Evolutionary conservation across 2,888 invertebrate species (phyloP).

Genomic region (Drosophila gaucha): DNA sequence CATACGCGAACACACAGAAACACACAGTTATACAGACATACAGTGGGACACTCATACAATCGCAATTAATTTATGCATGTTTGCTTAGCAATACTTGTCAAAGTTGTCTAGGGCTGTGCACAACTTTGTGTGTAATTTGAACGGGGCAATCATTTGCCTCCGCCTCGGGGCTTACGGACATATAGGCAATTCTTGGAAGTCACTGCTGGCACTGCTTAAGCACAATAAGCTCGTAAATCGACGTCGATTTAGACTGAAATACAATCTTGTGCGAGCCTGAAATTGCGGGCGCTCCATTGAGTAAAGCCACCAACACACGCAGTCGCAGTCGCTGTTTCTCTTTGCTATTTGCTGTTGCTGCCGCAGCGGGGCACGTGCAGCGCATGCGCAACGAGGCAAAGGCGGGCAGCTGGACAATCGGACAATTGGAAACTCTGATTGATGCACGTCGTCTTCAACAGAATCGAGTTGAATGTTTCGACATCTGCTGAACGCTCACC

Average conservation of each 20-base stretch:
- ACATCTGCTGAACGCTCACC: conserved; percentile 43
- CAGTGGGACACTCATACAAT: conserved; percentile 7
- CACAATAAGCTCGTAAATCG: conserved; percentile 75
- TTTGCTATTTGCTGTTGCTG: conserved; percentile 7
- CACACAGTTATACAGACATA: conserved; percentile 6
- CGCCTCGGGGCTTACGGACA: not conserved
- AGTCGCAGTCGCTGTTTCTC: conserved; percentile 28
- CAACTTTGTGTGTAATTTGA: conserved; percentile 78
- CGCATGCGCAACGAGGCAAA: conserved; percentile 59
- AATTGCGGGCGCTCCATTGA: conserved; percentile 67
- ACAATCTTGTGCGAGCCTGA: conserved; percentile 56
- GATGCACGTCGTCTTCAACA: conserved; percentile 72
- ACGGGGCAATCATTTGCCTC: conserved; percentile 58
- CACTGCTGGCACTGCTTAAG: conserved; percentile 32
- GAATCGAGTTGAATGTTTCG: conserved; percentile 66
- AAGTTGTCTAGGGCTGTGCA: conserved; percentile 71
- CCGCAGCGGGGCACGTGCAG: conserved; percentile 65
- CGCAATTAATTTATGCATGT: conserved; percentile 75
- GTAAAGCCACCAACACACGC: conserved; percentile 67
- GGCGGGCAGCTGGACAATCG: conserved; percentile 16
- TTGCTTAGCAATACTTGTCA: conserved; percentile 80
- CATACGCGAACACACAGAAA: conserved; percentile 17
- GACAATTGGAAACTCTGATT: conserved; percentile 57
- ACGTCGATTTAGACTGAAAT: conserved; percentile 73
- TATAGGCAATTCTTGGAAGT: conserved; percentile 62